Conservation (phyloP, 37 sponge, comb jelly and placozoan species). For the Corticium candelabrum region DNA sequence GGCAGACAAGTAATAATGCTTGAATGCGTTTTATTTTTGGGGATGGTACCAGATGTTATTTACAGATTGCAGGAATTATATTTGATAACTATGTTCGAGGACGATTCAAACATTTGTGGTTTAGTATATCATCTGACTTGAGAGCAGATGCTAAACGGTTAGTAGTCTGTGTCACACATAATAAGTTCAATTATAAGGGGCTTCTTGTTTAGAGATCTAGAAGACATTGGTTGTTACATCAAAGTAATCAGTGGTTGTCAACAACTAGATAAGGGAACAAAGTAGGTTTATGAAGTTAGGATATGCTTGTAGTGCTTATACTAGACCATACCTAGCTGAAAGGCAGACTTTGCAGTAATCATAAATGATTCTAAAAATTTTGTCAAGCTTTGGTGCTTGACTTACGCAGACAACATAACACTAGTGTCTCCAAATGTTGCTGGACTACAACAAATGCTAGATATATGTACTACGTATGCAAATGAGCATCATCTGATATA, state of each 20-base stretch:
- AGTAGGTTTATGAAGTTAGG: neutral
- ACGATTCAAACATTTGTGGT: constrained; percentile 40
- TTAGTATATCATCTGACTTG: constrained; percentile 50
- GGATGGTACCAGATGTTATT: neutral
- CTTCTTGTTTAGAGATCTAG: constrained; percentile 22
- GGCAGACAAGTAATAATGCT: constrained; percentile 37
- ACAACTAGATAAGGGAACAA: constrained; percentile 49
- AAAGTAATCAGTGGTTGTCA: constrained; percentile 58
- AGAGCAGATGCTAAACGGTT: constrained; percentile 42
- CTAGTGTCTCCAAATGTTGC: too few species aligned
- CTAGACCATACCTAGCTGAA: too few species aligned
- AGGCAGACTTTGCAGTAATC: too few species aligned
- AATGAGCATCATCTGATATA: too few species aligned
- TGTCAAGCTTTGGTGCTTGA: too few species aligned
- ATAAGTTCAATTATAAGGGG: neutral
- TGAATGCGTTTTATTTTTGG: neutral
- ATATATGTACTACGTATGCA: too few species aligned
- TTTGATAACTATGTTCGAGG: constrained; percentile 38
- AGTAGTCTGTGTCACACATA: neutral
- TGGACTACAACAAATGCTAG: too few species aligned
- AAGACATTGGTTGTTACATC: constrained; percentile 43
- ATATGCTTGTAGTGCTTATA: neutral
- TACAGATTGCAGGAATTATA: constrained; percentile 49
- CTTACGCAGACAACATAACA: too few species aligned
- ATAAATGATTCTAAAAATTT: too few species aligned